Conservation (phyloP, 2,113 vertebrate genomes). For the Dinomys branickii region DNA sequence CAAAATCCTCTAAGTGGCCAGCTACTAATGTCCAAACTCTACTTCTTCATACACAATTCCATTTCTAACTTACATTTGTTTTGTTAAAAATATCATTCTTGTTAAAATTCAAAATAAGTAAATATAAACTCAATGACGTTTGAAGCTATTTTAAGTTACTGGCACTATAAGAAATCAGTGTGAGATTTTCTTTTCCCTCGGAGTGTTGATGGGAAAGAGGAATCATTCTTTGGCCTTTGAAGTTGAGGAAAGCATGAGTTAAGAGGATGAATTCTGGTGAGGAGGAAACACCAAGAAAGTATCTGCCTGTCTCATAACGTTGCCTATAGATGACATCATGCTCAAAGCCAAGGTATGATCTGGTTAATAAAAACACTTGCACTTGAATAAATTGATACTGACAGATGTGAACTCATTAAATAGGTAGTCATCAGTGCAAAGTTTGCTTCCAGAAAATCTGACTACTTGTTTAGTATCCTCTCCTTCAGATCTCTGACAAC, state of each 20-base stretch:
- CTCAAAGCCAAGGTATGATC: background rate
- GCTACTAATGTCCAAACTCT: background rate
- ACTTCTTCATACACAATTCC: background rate
- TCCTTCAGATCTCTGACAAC: background rate
- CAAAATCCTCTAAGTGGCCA: conserved; percentile 9
- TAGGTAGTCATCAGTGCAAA: background rate
- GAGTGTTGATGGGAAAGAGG: background rate
- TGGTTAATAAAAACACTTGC: background rate
- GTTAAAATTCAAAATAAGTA: background rate
- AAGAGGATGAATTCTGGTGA: background rate
- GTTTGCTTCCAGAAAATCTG: background rate
- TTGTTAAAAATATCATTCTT: conserved; percentile 15
- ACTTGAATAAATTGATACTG: background rate
- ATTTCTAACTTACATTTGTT: conserved; percentile 20
- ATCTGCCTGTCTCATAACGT: background rate
- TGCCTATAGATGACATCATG: background rate
- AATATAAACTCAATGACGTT: background rate
- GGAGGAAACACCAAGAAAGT: background rate
- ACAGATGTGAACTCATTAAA: background rate
- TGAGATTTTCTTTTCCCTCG: background rate
- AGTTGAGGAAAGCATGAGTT: background rate
- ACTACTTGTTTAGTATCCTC: background rate
- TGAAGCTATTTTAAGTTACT: conserved; percentile 25
- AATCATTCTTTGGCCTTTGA: background rate
- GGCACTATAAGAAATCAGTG: background rate